A percentile compares a stretch with the other conserved stretches of the same genome.
phyloP scores from a whole-genome alignment of 2,888 invertebrate species.

The Macrophya annulata region DNA sequence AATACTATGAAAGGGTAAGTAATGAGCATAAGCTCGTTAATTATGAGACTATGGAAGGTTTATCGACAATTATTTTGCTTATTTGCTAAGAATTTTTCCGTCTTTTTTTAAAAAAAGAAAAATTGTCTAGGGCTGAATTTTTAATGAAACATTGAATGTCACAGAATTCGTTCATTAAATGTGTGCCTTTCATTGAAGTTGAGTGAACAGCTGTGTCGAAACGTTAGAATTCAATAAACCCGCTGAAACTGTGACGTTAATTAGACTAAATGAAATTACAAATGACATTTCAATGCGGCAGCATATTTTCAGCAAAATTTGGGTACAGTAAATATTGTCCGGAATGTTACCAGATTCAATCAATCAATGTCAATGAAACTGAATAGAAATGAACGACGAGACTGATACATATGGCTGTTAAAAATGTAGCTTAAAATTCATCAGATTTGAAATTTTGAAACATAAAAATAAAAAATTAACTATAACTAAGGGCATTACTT shows the following conservation, averaged over 20 bases:
- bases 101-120: not conserved
- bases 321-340: not conserved
- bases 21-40: not conserved
- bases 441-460: not conserved
- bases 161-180: not conserved
- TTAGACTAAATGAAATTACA: not conserved
- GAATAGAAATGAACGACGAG: conserved; percentile 3
- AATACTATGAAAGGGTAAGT: not conserved
- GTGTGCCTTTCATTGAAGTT: not conserved
- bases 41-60: not conserved
- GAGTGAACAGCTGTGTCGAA: not conserved
- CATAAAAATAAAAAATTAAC: too few relatives aligned
- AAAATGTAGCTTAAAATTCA: not conserved
- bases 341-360: not conserved
- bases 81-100: too few relatives aligned
- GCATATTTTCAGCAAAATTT: not conserved
- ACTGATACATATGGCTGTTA: not conserved
- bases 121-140: not conserved
- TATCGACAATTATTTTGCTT: not conserved
- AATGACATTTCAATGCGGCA: not conserved
- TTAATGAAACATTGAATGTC: not conserved
- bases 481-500: not conserved
- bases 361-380: conserved; percentile 3
- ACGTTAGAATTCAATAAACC: not conserved
- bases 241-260: not conserved